These are phyloP conservation scores for Nasonia giraulti DNA, from an alignment of 1,140 invertebrate genomes.

Conservation along the genomic window DNA sequence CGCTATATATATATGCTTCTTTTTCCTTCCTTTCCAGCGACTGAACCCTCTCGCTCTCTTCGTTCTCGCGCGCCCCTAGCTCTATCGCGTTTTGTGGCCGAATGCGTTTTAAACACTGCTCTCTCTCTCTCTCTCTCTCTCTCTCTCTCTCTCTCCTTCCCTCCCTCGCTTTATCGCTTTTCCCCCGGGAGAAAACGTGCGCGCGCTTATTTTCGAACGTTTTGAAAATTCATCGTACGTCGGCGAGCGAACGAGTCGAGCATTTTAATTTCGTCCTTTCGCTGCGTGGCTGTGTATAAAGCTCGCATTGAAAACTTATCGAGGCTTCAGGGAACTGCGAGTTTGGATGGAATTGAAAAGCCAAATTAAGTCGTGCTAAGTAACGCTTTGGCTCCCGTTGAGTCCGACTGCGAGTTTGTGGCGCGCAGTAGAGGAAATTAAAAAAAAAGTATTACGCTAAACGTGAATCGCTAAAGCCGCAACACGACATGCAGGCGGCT, in stretches of 20 bases:
- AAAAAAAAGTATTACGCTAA: too few relatives aligned
- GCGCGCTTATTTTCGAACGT: conserved; percentile 10
- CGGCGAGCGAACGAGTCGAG: not conserved
- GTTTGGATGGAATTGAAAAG: not conserved
- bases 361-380: not conserved
- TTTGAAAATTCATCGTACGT: conserved; percentile 43
- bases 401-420: too few relatives aligned
- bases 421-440: too few relatives aligned
- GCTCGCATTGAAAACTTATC: conserved; percentile 35
- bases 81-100: conserved; percentile 35
- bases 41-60: conserved; percentile 4
- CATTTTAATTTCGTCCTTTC: conserved; percentile 36
- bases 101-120: conserved; percentile 37
- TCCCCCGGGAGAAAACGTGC: not conserved
- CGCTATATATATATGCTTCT: not conserved
- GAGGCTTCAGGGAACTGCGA: not conserved
- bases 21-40: conserved; percentile 8
- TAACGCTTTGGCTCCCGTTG: too few relatives aligned
- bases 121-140: not conserved
- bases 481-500: too few relatives aligned
- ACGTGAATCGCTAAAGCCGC: too few relatives aligned
- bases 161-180: not conserved
- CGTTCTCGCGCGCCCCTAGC: not conserved
- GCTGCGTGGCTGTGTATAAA: not conserved
- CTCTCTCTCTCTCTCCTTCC: not conserved